Evolutionary conservation across 2,113 vertebrate genomes (phyloP).

Genomic region (Dascyllus trimaculatus): DNA sequence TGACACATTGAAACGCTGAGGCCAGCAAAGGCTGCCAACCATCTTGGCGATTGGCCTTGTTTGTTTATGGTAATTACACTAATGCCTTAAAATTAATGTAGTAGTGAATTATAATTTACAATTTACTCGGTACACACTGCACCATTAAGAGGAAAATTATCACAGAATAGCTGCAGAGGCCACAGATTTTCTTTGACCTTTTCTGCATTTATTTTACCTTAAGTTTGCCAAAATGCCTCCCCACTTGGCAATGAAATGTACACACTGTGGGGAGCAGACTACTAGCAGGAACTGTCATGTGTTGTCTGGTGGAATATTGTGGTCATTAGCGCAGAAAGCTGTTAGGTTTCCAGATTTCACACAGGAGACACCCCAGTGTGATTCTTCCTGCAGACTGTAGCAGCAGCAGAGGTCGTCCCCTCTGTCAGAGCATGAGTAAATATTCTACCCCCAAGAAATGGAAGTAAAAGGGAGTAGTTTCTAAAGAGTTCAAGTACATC

Average conservation of each 20-base stretch:
- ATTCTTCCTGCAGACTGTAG: constrained; percentile 28
- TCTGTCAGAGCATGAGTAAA: constrained; percentile 26
- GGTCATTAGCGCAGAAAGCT: constrained; percentile 20
- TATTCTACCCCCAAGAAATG: constrained; percentile 5
- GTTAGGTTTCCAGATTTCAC: constrained; percentile 35
- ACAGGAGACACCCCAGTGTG: constrained; percentile 5
- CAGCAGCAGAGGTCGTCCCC: constrained; percentile 29
- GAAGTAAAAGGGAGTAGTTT: constrained; percentile 25
- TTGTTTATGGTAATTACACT: constrained; percentile 38
- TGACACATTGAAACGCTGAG: not conserved
- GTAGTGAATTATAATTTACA: not conserved
- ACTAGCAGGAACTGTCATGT: constrained; percentile 21
- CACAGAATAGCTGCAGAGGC: constrained; percentile 5
- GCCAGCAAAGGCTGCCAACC: constrained; percentile 21
- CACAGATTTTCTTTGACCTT: constrained; percentile 22
- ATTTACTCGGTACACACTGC: not conserved
- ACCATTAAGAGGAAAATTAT: constrained; percentile 10
- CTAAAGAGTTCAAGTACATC: not conserved
- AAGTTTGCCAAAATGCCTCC: constrained; percentile 14
- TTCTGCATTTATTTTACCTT: not conserved
- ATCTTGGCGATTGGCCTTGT: constrained; percentile 8
- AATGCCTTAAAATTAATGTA: constrained; percentile 25
- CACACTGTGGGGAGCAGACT: constrained; percentile 6
- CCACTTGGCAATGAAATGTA: constrained; percentile 6
- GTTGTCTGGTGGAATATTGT: constrained; percentile 1